Evolutionary conservation across 1,140 invertebrate species (phyloP).

Genomic region (Orussus abietinus): DNA sequence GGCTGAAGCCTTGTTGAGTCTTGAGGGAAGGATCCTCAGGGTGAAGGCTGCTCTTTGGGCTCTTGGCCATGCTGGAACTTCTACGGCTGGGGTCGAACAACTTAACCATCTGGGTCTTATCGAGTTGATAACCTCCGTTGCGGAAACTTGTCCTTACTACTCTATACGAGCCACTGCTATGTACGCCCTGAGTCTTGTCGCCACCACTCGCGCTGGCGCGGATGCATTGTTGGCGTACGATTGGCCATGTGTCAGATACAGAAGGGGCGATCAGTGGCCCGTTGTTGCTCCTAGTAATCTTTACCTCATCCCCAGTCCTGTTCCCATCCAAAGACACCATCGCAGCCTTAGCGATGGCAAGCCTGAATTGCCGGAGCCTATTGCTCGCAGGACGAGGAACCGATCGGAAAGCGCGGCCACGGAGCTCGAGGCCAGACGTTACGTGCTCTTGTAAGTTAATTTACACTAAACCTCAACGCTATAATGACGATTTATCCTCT

Average conservation of each 20-base stretch:
- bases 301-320: conserved; percentile 45
- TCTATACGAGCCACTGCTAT: conserved; percentile 85
- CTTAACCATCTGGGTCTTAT: conserved; percentile 63
- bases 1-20: conserved; percentile 22
- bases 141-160: conserved; percentile 75
- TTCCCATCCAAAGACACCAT: conserved; percentile 44
- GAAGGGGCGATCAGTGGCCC: conserved; percentile 79
- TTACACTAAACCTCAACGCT: too few relatives aligned
- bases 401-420: conserved; percentile 49
- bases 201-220: conserved; percentile 76
- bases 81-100: conserved; percentile 67
- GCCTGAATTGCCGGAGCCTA: conserved; percentile 41
- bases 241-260: conserved; percentile 80
- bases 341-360: conserved; percentile 50
- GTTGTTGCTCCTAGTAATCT: conserved; percentile 57
- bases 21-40: conserved; percentile 60
- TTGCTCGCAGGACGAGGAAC: conserved; percentile 41
- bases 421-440: conserved; percentile 40
- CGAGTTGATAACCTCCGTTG: conserved; percentile 64
- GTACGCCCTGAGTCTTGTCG: conserved; percentile 80
- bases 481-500: too few relatives aligned
- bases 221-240: conserved; percentile 66
- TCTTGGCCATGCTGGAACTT: conserved; percentile 77
- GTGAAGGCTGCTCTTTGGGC: conserved; percentile 90
- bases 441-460: conserved; percentile 34